These are phyloP conservation scores for Prochilodus magdalenae DNA, from an alignment of 2,113 vertebrate genomes.

Conservation along the genomic window DNA sequence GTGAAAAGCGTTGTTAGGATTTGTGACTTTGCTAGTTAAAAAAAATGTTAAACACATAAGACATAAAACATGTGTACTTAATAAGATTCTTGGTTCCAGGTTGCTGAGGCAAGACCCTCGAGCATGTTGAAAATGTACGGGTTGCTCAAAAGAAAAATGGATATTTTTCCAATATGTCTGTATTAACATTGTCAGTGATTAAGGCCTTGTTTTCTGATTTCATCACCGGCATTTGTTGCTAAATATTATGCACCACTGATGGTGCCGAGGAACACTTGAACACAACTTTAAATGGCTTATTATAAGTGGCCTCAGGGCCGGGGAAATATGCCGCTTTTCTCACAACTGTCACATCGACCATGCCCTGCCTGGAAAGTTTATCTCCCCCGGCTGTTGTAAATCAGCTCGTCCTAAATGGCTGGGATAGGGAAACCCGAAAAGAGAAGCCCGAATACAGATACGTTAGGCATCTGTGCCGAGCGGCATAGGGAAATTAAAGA, in stretches of 20 bases:
- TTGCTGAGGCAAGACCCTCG: conserved; percentile 12
- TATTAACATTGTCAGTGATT: conserved; percentile 27
- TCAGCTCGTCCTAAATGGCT: conserved; percentile 40
- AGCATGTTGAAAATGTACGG: conserved; percentile 1
- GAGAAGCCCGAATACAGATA: conserved; percentile 43
- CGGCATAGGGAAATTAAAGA: conserved; percentile 56
- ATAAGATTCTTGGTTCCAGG: not conserved
- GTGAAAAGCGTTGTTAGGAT: too few relatives aligned
- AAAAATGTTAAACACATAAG: not conserved
- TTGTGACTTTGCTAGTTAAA: too few relatives aligned
- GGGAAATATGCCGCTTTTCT: conserved; percentile 41
- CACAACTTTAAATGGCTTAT: conserved; percentile 41
- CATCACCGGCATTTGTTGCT: conserved; percentile 8
- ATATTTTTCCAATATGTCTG: conserved; percentile 6
- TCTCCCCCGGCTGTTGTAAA: conserved; percentile 44
- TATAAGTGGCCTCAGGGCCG: conserved; percentile 17
- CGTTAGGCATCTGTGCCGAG: conserved; percentile 39
- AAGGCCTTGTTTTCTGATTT: conserved; percentile 24
- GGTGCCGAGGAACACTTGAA: conserved; percentile 19
- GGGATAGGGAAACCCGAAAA: too few relatives aligned
- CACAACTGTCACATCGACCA: conserved; percentile 46
- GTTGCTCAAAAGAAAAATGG: conserved; percentile 5
- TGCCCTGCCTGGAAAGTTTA: conserved; percentile 44
- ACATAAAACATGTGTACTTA: not conserved
- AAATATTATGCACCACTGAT: conserved; percentile 1